These are phyloP conservation scores for Polyploca ridens DNA, from an alignment of 2,888 invertebrate species.

Conservation along the genomic window DNA sequence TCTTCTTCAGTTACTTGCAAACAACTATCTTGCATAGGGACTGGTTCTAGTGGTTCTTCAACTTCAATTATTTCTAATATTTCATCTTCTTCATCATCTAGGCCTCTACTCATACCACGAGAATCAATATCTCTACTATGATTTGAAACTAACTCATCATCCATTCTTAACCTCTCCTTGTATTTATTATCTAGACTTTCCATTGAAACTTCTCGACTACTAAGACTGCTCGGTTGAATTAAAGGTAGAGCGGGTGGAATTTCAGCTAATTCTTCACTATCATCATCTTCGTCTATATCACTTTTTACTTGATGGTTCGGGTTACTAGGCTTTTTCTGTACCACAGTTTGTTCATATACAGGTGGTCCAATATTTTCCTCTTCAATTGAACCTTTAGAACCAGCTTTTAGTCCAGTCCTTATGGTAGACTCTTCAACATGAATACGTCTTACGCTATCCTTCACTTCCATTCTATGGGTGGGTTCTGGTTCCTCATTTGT, in stretches of 20 bases:
- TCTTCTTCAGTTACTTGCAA: conserved; percentile 97
- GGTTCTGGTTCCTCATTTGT: conserved; percentile 56
- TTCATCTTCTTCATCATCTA: conserved; percentile 86
- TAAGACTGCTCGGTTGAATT: conserved; percentile 88
- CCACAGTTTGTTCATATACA: conserved; percentile 57
- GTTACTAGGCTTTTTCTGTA: conserved; percentile 51
- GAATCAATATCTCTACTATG: conserved; percentile 82
- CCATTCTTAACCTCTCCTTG: conserved; percentile 88
- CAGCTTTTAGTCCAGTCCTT: conserved; percentile 85
- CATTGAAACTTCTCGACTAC: conserved; percentile 92
- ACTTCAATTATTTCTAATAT: conserved; percentile 92
- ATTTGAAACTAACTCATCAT: conserved; percentile 82
- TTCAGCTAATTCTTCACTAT: conserved; percentile 91
- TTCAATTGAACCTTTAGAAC: conserved; percentile 76
- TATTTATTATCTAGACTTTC: conserved; percentile 91
- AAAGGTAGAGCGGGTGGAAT: conserved; percentile 92
- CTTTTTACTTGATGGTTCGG: conserved; percentile 66
- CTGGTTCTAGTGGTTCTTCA: conserved; percentile 91
- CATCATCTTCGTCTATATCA: conserved; percentile 88
- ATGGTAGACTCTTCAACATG: conserved; percentile 86
- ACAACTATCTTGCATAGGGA: conserved; percentile 94
- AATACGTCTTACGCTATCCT: conserved; percentile 82
- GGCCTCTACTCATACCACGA: conserved; percentile 78
- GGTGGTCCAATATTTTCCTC: conserved; percentile 77
- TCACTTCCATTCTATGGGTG: conserved; percentile 75